Conservation (phyloP, 1,140 invertebrate species). For the Pseudomyrmex cubaensis region DNA sequence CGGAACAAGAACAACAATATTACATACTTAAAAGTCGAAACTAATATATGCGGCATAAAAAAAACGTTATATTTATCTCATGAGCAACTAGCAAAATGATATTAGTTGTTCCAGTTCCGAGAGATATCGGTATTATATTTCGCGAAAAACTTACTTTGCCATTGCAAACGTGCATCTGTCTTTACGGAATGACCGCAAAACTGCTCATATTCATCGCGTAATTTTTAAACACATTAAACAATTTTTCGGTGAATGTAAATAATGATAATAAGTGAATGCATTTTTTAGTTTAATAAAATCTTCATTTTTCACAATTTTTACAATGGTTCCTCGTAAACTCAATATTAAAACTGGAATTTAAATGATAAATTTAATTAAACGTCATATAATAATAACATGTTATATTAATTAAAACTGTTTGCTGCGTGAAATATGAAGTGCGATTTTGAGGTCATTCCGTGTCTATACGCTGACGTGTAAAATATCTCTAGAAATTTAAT, state of each 20-base stretch:
- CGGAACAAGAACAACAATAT: not conserved
- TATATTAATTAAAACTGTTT: conserved; percentile 1
- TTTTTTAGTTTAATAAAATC: not conserved
- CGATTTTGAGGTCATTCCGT: not conserved
- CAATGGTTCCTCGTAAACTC: not conserved
- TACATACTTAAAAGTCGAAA: not conserved
- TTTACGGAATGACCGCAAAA: conserved; percentile 18
- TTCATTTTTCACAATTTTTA: not conserved
- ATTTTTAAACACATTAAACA: not conserved
- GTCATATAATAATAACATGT: too few species aligned
- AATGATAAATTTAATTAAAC: too few species aligned
- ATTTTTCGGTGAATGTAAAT: not conserved
- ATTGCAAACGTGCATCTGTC: conserved; percentile 6
- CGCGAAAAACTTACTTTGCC: conserved; percentile 20
- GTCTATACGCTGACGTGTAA: conserved; percentile 32
- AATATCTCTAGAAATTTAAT: conserved; percentile 27
- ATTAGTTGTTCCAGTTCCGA: conserved; percentile 14
- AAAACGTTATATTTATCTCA: not conserved
- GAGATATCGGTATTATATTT: conserved; percentile 10
- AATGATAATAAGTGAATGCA: not conserved
- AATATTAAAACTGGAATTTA: too few species aligned
- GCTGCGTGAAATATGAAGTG: not conserved
- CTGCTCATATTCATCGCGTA: not conserved
- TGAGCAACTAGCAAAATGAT: not conserved
- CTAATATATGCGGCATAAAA: not conserved